phyloP scores from a whole-genome alignment of 2,888 invertebrate genomes.

The Pimpla rufipes region DNA sequence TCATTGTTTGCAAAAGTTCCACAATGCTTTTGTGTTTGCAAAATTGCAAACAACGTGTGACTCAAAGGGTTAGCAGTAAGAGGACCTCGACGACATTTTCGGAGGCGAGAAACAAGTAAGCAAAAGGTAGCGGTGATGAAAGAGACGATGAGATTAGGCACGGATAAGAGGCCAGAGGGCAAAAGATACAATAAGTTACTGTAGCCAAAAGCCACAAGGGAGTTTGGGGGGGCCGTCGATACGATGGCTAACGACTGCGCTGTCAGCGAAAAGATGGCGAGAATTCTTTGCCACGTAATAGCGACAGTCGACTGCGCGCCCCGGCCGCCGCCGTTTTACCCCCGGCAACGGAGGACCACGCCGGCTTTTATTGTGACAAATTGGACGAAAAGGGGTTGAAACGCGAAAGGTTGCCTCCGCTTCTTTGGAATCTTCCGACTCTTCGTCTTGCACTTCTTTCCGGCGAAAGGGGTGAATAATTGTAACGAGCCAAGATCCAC shows the following conservation, averaged over 20 bases:
- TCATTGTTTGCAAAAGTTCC: background rate
- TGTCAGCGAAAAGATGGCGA: constrained; percentile 64
- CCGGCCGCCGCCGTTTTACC: constrained; percentile 32
- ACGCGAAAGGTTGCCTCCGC: constrained; percentile 42
- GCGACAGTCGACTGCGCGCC: constrained; percentile 23
- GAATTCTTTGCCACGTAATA: constrained; percentile 59
- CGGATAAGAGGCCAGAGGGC: background rate
- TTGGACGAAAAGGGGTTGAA: constrained; percentile 71
- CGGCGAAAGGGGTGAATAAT: constrained; percentile 79
- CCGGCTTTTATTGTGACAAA: constrained; percentile 78
- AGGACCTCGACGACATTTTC: too few species aligned
- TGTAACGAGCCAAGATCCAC: constrained; percentile 78
- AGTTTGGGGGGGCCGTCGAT: constrained; percentile 1
- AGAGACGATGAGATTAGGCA: constrained; percentile 20
- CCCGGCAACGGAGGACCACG: constrained; percentile 40
- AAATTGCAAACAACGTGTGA: too few species aligned
- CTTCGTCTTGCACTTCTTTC: constrained; percentile 63
- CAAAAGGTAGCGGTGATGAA: background rate
- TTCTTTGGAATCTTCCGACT: constrained; percentile 39
- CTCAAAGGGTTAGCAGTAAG: too few species aligned
- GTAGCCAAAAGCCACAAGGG: constrained; percentile 21
- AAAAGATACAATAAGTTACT: constrained; percentile 7
- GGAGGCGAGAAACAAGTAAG: background rate
- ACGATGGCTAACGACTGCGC: constrained; percentile 38
- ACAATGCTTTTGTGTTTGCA: background rate